These are phyloP conservation scores for Euborellia annulipes DNA, from an alignment of 1,140 invertebrate species.

Conservation along the genomic window DNA sequence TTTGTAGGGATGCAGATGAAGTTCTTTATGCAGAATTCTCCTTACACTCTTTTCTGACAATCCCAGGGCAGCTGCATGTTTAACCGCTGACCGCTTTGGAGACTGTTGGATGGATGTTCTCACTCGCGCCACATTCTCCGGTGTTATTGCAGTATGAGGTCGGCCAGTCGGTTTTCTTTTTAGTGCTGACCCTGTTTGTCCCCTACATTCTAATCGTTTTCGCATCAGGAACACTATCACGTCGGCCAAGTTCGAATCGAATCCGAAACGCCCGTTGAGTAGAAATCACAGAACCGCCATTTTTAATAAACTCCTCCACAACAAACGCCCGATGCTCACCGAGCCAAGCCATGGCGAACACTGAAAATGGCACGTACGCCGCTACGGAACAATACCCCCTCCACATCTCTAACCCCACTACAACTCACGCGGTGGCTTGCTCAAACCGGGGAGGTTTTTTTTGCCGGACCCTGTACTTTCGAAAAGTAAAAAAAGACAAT, in stretches of 20 bases:
- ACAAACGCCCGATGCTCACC: slow-evolving; percentile 13
- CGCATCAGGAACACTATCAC: slow-evolving; percentile 11
- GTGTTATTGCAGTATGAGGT: too few relatives aligned
- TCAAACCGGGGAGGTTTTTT: slow-evolving; percentile 6
- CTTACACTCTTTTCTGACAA: too few relatives aligned
- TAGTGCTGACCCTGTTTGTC: slow-evolving; percentile 12
- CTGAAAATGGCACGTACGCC: slow-evolving; percentile 7
- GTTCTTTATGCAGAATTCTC: too few relatives aligned
- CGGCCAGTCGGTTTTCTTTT: slow-evolving; percentile 12
- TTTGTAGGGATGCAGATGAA: too few relatives aligned
- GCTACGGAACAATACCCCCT: not conserved
- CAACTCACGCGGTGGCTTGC: not conserved
- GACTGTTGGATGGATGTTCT: too few relatives aligned
- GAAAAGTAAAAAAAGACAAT: too few relatives aligned
- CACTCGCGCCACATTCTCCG: too few relatives aligned
- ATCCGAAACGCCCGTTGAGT: slow-evolving; percentile 8
- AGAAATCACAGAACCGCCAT: slow-evolving; percentile 11
- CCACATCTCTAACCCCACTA: not conserved
- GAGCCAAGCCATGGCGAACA: slow-evolving; percentile 11
- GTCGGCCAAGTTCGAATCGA: slow-evolving; percentile 7
- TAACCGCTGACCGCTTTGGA: too few relatives aligned
- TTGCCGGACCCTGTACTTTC: slow-evolving; percentile 11
- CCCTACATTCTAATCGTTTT: slow-evolving; percentile 10
- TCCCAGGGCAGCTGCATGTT: too few relatives aligned
- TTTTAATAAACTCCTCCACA: slow-evolving; percentile 13